Conservation (phyloP, 2,797 vertebrate species). For the Platyrinchus mystaceus region DNA sequence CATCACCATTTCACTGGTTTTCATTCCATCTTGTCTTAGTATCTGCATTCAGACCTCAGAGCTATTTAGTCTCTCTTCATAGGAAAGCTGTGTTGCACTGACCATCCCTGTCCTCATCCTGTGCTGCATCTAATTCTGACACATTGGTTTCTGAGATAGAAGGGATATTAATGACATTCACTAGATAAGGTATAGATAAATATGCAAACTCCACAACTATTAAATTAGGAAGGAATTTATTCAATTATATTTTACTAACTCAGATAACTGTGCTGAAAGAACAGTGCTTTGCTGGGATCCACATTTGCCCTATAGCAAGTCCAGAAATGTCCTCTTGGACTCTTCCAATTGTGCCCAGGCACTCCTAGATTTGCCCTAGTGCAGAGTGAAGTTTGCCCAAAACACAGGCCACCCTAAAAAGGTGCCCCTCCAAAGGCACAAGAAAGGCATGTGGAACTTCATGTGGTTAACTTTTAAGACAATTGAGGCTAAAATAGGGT, state of each 20-base stretch:
- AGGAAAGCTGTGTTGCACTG: not conserved
- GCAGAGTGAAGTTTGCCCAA: not conserved
- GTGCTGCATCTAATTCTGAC: not conserved
- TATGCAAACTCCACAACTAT: not conserved
- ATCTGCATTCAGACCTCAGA: not conserved
- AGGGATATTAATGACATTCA: not conserved
- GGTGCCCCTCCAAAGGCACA: rapidly evolving
- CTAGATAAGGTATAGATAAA: not conserved
- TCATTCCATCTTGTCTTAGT: not conserved
- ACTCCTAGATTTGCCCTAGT: not conserved
- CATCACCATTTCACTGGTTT: not conserved
- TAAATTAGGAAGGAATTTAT: not conserved
- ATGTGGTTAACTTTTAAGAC: not conserved
- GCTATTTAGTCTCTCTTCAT: not conserved
- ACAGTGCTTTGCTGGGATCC: not conserved
- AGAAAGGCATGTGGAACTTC: not conserved
- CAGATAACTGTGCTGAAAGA: not conserved
- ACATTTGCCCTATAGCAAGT: not conserved
- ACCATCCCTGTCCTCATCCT: not conserved
- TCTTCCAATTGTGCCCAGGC: not conserved
- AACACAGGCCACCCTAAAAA: rapidly evolving
- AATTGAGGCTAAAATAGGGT: not conserved
- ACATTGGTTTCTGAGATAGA: not conserved
- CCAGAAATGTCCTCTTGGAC: not conserved
- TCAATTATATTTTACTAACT: not conserved